Conservation (phyloP, 1,140 invertebrate genomes). For the Calliopsis andreniformis region DNA sequence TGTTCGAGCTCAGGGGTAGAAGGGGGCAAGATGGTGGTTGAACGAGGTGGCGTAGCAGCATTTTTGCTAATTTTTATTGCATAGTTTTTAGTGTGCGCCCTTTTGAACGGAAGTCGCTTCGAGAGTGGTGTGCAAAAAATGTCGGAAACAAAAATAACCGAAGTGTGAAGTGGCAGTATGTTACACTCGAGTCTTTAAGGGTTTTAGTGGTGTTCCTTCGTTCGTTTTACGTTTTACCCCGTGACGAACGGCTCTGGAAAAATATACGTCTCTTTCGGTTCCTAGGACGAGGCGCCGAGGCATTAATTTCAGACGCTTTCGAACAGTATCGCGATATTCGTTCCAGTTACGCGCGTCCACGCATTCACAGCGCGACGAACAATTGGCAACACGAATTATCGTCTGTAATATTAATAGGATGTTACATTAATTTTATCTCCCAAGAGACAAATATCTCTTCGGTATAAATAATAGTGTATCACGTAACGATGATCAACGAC, state of each 20-base stretch:
- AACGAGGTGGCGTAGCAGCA: too few relatives aligned
- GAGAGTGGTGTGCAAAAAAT: not conserved
- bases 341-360: not conserved
- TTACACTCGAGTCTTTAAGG: not conserved
- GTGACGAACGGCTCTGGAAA: not conserved
- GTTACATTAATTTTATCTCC: slow-evolving; percentile 42
- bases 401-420: slow-evolving; percentile 34
- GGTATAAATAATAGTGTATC: slow-evolving; percentile 23
- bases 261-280: not conserved
- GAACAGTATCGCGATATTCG: not conserved
- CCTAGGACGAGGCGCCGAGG: not conserved
- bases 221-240: slow-evolving; percentile 9
- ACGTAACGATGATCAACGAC: slow-evolving; percentile 34
- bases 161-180: slow-evolving; percentile 10
- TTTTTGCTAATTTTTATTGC: slow-evolving; percentile 18
- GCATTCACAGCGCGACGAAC: not conserved
- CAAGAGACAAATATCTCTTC: slow-evolving; percentile 22
- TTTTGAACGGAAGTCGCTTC: not conserved
- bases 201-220: not conserved
- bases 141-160: slow-evolving; percentile 8
- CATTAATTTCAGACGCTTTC: slow-evolving; percentile 18
- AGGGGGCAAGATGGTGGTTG: too few relatives aligned
- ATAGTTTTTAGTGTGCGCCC: too few relatives aligned
- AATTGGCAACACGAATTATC: slow-evolving; percentile 21
- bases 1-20: too few relatives aligned